Evolutionary conservation across 2,797 vertebrate genomes (phyloP).

Genomic region (Notoglanidium macrostoma): DNA sequence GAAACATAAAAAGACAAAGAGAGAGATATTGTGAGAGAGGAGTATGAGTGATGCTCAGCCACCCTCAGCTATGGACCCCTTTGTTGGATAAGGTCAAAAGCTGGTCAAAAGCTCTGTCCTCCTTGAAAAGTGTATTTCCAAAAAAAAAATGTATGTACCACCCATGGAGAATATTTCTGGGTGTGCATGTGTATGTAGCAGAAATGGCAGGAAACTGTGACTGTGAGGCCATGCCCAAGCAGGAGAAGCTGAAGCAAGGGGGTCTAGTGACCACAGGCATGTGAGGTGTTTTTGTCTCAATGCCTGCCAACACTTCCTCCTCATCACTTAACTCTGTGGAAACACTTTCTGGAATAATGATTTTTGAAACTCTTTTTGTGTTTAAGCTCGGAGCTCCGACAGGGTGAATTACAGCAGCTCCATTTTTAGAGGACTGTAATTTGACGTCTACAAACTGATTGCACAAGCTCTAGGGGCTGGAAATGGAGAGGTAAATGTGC

Average conservation of each 20-base stretch:
- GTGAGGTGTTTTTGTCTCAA: slow-evolving; percentile 31
- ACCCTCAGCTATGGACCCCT: slow-evolving; percentile 5
- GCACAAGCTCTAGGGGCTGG: slow-evolving; percentile 26
- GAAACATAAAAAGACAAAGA: neutral
- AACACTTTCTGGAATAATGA: slow-evolving; percentile 9
- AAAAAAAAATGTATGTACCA: neutral
- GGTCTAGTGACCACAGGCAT: slow-evolving; percentile 13
- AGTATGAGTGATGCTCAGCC: slow-evolving; percentile 27
- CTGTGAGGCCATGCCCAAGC: slow-evolving; percentile 29
- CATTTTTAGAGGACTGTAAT: slow-evolving; percentile 38
- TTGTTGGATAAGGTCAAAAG: slow-evolving; percentile 42
- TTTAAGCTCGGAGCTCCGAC: slow-evolving; percentile 9
- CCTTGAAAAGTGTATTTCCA: slow-evolving; percentile 43
- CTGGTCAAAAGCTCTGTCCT: slow-evolving; percentile 31
- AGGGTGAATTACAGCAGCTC: slow-evolving; percentile 26
- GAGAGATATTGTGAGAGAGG: neutral
- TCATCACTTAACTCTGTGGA: slow-evolving; percentile 23
- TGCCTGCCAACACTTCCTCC: slow-evolving; percentile 27
- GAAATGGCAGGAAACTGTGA: slow-evolving; percentile 37
- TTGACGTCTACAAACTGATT: slow-evolving; percentile 35
- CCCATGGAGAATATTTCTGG: slow-evolving; percentile 27
- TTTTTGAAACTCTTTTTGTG: slow-evolving; percentile 32
- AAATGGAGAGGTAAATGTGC: slow-evolving; percentile 34
- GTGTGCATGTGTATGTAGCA: slow-evolving; percentile 5
- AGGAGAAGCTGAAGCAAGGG: slow-evolving; percentile 38